Conservation (phyloP, 2,888 invertebrate genomes). For the Timema cristinae region DNA sequence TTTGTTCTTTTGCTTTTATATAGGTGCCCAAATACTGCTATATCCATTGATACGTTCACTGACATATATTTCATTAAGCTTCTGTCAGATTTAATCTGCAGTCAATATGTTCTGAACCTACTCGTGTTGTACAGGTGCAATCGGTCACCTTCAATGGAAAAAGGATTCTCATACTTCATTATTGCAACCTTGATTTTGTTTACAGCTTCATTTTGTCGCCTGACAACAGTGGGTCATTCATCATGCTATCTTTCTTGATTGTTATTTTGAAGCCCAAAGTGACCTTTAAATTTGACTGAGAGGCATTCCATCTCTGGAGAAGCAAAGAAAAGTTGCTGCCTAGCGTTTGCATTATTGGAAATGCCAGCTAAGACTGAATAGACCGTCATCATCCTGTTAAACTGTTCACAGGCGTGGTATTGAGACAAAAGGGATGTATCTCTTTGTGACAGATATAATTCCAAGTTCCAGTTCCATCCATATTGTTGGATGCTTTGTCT, state of each 20-base stretch:
- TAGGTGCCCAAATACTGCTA: slow-evolving; percentile 4
- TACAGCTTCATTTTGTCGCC: not conserved
- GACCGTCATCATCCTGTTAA: slow-evolving; percentile 9
- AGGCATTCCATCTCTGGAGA: not conserved
- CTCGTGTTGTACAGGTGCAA: not conserved
- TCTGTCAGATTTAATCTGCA: not conserved
- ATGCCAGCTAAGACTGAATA: not conserved
- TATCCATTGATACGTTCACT: not conserved
- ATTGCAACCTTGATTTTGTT: not conserved
- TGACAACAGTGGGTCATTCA: not conserved
- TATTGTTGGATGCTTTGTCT: not conserved
- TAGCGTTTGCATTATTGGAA: slow-evolving; percentile 6
- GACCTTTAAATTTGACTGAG: not conserved
- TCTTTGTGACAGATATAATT: not conserved
- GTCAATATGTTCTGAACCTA: not conserved
- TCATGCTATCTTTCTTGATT: not conserved
- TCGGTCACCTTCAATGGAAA: not conserved
- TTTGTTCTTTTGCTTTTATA: not conserved
- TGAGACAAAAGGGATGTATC: not conserved
- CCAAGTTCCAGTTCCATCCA: not conserved
- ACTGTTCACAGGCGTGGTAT: not conserved
- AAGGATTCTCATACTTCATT: not conserved
- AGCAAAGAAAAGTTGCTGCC: not conserved
- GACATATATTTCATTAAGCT: not conserved
- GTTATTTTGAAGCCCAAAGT: not conserved